A percentile compares a stretch with the other conserved stretches of the same genome.
phyloP scores from a whole-genome alignment of 2,797 vertebrate species.

The Anomalospiza imberbis region DNA sequence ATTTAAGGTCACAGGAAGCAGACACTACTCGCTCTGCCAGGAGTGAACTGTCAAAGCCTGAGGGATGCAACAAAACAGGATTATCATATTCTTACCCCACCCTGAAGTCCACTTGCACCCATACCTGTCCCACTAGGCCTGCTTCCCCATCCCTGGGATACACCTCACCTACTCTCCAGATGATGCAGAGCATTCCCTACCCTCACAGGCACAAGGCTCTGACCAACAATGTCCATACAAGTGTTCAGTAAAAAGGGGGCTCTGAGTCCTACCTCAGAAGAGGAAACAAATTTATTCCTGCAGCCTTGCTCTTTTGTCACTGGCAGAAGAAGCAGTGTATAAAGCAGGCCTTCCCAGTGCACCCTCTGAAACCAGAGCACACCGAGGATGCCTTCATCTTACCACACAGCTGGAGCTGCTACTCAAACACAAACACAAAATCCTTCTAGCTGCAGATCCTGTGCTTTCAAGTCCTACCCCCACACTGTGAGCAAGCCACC shows the following conservation, averaged over 20 bases:
- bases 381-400: neutral
- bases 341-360: neutral
- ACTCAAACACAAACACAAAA: neutral
- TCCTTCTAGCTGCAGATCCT: neutral
- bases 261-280: neutral
- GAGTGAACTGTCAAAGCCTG: neutral
- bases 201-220: neutral
- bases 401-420: conserved; percentile 1
- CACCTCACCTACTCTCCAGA: neutral
- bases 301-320: neutral
- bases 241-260: neutral
- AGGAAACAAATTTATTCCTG: neutral
- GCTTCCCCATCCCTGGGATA: neutral
- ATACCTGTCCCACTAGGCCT: neutral
- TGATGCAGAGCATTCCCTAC: neutral
- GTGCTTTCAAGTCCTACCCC: neutral
- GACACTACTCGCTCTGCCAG: neutral
- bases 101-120: neutral
- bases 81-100: neutral
- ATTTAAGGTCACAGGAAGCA: neutral
- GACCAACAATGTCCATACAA: fast-evolving
- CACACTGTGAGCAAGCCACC: neutral
- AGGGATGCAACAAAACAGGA: neutral
- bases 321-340: neutral
- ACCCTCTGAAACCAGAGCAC: neutral